phyloP scores from a whole-genome alignment of 2,888 invertebrate genomes.

The Didymodactylos carnosus region DNA sequence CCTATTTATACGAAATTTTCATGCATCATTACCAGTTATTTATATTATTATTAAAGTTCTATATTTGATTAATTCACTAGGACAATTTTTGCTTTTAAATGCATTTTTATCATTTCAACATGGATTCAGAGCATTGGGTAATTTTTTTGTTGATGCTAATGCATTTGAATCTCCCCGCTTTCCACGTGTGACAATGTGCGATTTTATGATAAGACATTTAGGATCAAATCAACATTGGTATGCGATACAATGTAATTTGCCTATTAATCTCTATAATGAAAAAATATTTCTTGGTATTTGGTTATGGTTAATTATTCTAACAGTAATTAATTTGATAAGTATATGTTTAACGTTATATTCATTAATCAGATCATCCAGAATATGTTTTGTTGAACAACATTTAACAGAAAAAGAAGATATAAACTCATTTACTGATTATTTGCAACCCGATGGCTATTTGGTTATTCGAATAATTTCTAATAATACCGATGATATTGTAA shows the following conservation, averaged over 20 bases:
- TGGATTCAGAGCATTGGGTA: conserved; percentile 2
- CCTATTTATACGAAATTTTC: too few species aligned
- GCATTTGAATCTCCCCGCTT: conserved; percentile 4
- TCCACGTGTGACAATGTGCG: conserved; percentile 13
- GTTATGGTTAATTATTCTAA: conserved; percentile 7
- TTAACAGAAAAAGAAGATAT: neutral
- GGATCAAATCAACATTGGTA: conserved; percentile 7
- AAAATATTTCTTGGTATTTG: conserved; percentile 11
- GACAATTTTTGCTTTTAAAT: conserved; percentile 10
- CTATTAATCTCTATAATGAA: conserved; percentile 12
- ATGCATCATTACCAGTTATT: too few species aligned
- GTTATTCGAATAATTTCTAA: neutral
- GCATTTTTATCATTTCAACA: conserved; percentile 1
- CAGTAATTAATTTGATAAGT: neutral
- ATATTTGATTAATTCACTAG: conserved; percentile 2
- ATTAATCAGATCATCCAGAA: neutral
- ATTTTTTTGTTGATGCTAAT: neutral
- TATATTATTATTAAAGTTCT: neutral
- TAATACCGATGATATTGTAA: neutral
- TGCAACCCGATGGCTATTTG: neutral
- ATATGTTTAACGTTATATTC: neutral
- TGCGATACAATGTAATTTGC: conserved; percentile 9
- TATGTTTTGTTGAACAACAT: neutral
- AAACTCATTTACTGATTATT: neutral
- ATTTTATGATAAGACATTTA: conserved; percentile 5